A percentile compares a stretch with the other conserved stretches of the same genome.
Conservation (phyloP, 2,797 vertebrate genomes). For the Enteromius trimaculatus region DNA sequence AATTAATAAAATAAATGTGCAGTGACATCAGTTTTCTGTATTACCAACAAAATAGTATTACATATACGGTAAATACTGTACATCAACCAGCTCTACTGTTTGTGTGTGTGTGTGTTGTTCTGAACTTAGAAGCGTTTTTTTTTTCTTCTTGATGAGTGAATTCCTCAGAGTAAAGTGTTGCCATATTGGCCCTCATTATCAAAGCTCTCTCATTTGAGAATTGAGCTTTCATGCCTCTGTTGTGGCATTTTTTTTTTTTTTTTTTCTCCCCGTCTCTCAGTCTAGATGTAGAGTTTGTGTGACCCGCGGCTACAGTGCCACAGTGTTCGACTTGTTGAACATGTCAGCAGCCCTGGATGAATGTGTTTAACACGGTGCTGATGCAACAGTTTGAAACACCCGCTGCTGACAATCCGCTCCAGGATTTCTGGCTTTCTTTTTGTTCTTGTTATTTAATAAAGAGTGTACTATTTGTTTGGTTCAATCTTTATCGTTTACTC, state of each 20-base stretch:
- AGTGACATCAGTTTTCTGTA: not conserved
- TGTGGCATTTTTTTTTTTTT: not conserved
- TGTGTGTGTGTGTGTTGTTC: not conserved
- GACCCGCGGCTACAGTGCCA: slow-evolving; percentile 22
- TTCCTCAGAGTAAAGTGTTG: slow-evolving; percentile 10
- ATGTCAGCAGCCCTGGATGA: slow-evolving; percentile 30
- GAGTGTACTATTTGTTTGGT: not conserved
- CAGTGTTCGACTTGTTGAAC: slow-evolving; percentile 17
- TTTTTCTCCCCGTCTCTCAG: not conserved
- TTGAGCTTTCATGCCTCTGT: not conserved
- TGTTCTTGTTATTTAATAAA: slow-evolving; percentile 4
- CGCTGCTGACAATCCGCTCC: not conserved
- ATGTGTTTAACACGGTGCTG: slow-evolving; percentile 22
- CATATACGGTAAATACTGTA: not conserved
- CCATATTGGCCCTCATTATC: not conserved
- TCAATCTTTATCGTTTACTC: not conserved
- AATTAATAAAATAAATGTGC: not conserved
- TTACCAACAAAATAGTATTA: not conserved
- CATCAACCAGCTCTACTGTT: not conserved
- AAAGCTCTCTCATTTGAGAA: slow-evolving; percentile 14
- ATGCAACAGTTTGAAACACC: slow-evolving; percentile 28
- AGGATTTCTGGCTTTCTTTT: not conserved
- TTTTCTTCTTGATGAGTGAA: not conserved
- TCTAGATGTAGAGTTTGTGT: not conserved
- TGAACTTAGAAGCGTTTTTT: not conserved